Percentiles rank a stretch among this genome's conserved stretches.
These are phyloP conservation scores for Eulemur rubriventer DNA, from an alignment of 2,797 vertebrate genomes.

Conservation along the genomic window DNA sequence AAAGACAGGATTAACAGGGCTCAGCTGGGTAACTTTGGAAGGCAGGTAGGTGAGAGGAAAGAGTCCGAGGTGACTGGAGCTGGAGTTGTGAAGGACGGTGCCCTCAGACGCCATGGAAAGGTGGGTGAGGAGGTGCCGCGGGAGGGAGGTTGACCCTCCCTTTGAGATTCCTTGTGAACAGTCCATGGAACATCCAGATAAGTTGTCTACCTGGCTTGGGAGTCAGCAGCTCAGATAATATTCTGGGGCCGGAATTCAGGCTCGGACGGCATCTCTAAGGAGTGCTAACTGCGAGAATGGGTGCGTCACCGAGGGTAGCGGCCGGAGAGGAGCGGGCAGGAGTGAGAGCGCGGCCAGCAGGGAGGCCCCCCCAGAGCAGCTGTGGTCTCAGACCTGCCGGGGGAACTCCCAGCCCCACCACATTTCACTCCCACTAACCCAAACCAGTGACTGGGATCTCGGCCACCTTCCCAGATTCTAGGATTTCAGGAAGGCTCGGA, in stretches of 20 bases:
- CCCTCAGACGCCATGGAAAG: background rate
- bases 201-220: background rate
- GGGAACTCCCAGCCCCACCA: background rate
- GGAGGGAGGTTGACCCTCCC: background rate
- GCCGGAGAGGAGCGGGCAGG: background rate
- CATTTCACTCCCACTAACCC: background rate
- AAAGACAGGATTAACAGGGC: background rate
- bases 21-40: background rate
- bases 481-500: background rate
- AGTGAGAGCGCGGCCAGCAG: rapidly evolving
- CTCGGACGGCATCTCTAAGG: background rate
- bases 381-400: background rate
- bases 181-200: background rate
- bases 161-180: background rate
- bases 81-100: background rate
- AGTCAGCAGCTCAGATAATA: background rate
- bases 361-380: background rate
- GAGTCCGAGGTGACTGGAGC: background rate
- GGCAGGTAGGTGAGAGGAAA: background rate
- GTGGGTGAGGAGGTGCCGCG: background rate
- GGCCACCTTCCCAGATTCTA: background rate
- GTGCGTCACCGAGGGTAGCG: background rate
- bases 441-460: background rate
- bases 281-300: background rate
- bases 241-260: background rate